phyloP scores from a whole-genome alignment of 2,113 vertebrate genomes.

The Cyprinus carpio region DNA sequence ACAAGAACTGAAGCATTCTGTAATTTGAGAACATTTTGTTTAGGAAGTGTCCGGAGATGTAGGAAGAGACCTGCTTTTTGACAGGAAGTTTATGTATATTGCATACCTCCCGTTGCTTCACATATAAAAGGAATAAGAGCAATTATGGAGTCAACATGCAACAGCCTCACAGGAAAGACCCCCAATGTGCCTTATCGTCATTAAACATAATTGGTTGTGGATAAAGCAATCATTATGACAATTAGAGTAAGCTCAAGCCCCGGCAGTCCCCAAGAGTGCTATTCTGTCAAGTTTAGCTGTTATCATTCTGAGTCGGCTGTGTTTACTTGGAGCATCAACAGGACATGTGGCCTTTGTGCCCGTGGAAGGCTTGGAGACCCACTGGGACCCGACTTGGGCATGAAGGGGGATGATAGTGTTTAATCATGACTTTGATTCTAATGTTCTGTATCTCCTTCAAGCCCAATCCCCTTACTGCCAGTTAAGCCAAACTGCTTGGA shows the following conservation, averaged over 20 bases:
- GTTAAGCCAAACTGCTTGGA: constrained; percentile 92
- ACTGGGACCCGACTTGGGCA: constrained; percentile 44
- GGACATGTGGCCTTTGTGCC: constrained; percentile 80
- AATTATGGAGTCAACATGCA: constrained; percentile 67
- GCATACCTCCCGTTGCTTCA: constrained; percentile 68
- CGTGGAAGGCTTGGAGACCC: constrained; percentile 74
- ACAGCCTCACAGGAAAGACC: constrained; percentile 59
- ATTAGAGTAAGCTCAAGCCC: constrained; percentile 73
- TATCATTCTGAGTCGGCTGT: constrained; percentile 61
- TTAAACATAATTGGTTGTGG: constrained; percentile 71
- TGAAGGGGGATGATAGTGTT: constrained; percentile 76
- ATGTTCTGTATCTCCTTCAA: constrained; percentile 89
- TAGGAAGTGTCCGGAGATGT: constrained; percentile 59
- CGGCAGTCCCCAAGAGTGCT: constrained; percentile 71
- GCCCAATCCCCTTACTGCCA: constrained; percentile 45
- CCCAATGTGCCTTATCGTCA: constrained; percentile 69
- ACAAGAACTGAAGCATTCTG: constrained; percentile 44
- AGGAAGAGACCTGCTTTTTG: constrained; percentile 63
- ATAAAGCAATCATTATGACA: constrained; percentile 77
- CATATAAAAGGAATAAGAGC: constrained; percentile 63
- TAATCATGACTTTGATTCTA: constrained; percentile 88
- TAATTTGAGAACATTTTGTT: constrained; percentile 64
- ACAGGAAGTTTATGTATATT: constrained; percentile 77
- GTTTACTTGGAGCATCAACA: constrained; percentile 82
- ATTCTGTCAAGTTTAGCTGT: constrained; percentile 74